Percentiles rank a stretch among this genome's conserved stretches.
These are phyloP conservation scores for Oegoconia quadripuncta DNA, from an alignment of 2,888 invertebrate species.

Conservation along the genomic window DNA sequence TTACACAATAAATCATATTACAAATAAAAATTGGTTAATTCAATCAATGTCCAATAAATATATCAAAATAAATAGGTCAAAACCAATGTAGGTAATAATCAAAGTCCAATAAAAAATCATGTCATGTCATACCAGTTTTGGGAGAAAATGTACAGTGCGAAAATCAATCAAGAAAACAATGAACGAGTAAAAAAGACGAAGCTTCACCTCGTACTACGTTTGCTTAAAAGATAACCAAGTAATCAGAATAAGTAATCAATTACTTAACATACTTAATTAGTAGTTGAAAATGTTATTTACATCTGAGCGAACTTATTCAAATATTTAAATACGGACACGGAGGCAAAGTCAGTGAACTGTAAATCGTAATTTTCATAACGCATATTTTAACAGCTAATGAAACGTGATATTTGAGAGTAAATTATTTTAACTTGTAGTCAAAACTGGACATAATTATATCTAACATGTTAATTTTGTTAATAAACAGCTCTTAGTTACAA, in stretches of 20 bases:
- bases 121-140: too few relatives aligned
- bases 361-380: constrained; percentile 32
- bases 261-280: background rate
- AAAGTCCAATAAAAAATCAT: too few relatives aligned
- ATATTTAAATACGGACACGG: constrained; percentile 11
- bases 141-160: too few relatives aligned
- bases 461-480: background rate
- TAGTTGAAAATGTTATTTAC: constrained; percentile 10
- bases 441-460: constrained; percentile 4
- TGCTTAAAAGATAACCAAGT: background rate
- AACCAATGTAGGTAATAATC: too few relatives aligned
- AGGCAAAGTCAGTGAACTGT: constrained; percentile 32
- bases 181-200: too few relatives aligned
- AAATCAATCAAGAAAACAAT: too few relatives aligned
- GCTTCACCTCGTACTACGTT: too few relatives aligned
- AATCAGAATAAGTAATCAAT: background rate
- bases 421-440: constrained; percentile 8
- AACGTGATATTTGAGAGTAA: constrained; percentile 11
- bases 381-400: constrained; percentile 16
- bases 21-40: too few relatives aligned
- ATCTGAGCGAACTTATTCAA: constrained; percentile 10
- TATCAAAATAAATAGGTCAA: too few relatives aligned
- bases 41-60: too few relatives aligned
- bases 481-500: background rate
- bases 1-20: too few relatives aligned